Base-by-base conservation (phyloP, 2,113 vertebrate genomes). In the Spea bombifrons region DNA sequence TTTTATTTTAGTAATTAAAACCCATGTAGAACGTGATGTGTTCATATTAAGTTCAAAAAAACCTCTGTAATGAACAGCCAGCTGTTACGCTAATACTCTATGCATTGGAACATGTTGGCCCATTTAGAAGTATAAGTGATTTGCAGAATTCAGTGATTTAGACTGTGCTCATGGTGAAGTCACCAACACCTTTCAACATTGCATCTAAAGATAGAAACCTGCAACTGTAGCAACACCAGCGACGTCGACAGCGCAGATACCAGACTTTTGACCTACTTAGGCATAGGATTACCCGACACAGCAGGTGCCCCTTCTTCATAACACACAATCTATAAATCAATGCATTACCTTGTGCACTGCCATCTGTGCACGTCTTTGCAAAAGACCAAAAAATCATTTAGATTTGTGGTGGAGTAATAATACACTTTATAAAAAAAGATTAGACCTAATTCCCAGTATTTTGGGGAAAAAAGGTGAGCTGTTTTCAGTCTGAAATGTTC, bases 181-280 rank as follows among this genome's bases (percentile, higher is more conserved):
- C 46, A 73, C 9, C 52, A 74, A 71, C 49, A 71, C 5, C 44
- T 74, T 61, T 65, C 57, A 64, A 30, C 72, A 64, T 49, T 49
- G 16, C 6, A 65, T 16, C 61, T 66, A 66, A 52, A 75, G 46
- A 75, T 53, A 66, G 46, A 47, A 46, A 46, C 5, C 46, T 64
- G 65, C 46, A 4, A 65, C 8, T 2, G 3, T 48, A 43, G 9
- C n/a, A n/a, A 9, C 30, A 30, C 30, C 17, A 44, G 10, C 4
- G 4, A 66, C 44, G 73, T 66, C 47, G n/a, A 5, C 17, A 16
- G 9, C 6, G 47, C 16, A 53, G 73, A 13, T 47, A 48, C 44
- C 43, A 65, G 73, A 66, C 63, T 9, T 44, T 2, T 52, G 61
- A 66, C 59, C 61, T 43, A 52, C 16, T 52, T 52, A 49, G 55